These are phyloP conservation scores for Cephalotes varians DNA, from an alignment of 2,888 invertebrate genomes.

Conservation along the genomic window DNA sequence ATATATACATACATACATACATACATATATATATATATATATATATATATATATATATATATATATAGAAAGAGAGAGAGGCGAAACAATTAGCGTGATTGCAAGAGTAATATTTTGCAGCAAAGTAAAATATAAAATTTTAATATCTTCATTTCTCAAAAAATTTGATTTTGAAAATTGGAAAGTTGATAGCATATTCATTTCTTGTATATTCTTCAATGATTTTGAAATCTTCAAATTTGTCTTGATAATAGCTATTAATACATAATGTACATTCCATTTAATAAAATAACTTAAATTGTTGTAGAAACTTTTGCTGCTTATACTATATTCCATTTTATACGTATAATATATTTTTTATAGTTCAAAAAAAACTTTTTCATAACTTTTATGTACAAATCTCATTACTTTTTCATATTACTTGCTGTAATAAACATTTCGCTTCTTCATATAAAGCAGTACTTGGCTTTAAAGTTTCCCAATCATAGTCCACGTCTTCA, in stretches of 20 bases:
- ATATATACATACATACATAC: too few relatives aligned
- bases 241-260: not conserved
- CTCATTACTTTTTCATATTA: constrained; percentile 63
- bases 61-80: too few relatives aligned
- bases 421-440: constrained; percentile 87
- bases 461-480: constrained; percentile 83
- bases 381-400: not conserved
- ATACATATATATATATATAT: too few relatives aligned
- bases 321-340: not conserved
- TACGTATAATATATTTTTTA: constrained; percentile 11
- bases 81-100: not conserved
- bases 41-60: too few relatives aligned
- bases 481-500: constrained; percentile 79
- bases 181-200: not conserved
- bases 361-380: not conserved
- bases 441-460: constrained; percentile 87
- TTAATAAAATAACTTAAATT: not conserved
- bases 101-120: not conserved
- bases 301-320: not conserved
- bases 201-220: not conserved
- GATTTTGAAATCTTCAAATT: not conserved
- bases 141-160: not conserved
- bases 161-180: not conserved
- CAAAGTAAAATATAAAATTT: not conserved
- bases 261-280: constrained; percentile 1